A percentile compares a stretch with the other conserved stretches of the same genome.
Conservation (phyloP, 2,113 vertebrate species). For the Phodopus roborovskii region DNA sequence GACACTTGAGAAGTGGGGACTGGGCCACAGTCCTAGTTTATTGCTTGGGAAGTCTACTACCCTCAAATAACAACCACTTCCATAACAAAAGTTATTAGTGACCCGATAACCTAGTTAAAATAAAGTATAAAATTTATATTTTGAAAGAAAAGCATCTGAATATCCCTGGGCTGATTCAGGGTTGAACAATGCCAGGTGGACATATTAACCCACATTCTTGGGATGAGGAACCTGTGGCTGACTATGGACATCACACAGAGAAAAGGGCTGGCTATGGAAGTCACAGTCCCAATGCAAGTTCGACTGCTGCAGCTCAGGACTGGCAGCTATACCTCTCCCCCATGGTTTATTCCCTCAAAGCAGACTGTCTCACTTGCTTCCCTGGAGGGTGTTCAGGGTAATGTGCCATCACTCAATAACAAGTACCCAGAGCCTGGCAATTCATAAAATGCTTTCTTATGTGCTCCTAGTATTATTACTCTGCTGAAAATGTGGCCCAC, state of each 20-base stretch:
- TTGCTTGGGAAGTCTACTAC: not conserved
- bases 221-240: not conserved
- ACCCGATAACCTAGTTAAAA: not conserved
- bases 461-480: not conserved
- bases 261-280: not conserved
- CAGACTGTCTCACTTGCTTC: not conserved
- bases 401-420: not conserved
- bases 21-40: not conserved
- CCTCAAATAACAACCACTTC: not conserved
- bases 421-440: not conserved
- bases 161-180: not conserved
- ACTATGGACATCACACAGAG: not conserved
- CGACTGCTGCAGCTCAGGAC: not conserved
- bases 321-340: not conserved
- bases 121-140: not conserved
- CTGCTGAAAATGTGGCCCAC: slow-evolving; percentile 1
- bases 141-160: not conserved
- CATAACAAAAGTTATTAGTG: not conserved
- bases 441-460: slow-evolving; percentile 50
- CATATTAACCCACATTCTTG: not conserved
- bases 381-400: not conserved
- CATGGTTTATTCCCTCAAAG: not conserved
- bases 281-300: not conserved
- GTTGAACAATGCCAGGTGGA: not conserved
- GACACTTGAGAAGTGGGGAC: not conserved